Base-by-base conservation (phyloP, 2,113 vertebrate species). In the Clupea harengus region DNA sequence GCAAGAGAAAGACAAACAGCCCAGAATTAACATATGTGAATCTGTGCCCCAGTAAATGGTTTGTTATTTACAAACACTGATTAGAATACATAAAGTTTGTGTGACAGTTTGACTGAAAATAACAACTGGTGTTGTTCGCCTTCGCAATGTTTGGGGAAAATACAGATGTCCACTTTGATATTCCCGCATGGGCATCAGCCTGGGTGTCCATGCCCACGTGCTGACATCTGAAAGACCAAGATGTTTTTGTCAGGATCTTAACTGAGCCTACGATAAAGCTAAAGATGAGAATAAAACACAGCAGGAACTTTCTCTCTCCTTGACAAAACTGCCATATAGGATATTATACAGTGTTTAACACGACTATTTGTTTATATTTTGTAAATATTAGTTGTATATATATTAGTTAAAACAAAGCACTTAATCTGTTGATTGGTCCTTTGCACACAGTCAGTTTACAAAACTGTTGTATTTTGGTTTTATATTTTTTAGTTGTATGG, bases 31-130 rank as follows among this genome's bases (percentile, higher is more conserved):
- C 64, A 67, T 11, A 67, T 39, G 72, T 32, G 72, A 78, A 39
- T 75, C 28, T 75, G 67, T 9, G 25, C 67, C 67, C 67, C 28
- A 32, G n/a, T 72, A 28, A 28, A 39, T 75, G 67, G 9, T 75
- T 75, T 39, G 72, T 32, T 78, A 39, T 78, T 78, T 78, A 78
- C 72, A 32, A 78, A 78, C 72, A 78, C 72, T 78, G 32, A 32
- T 78, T 78, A 39, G 4, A 78, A 78, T 78, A 39, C 15, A 32
- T 44, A 18, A 39, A 17, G 72, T 32, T 39, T 39, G 28, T 15
- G 72, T 78, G 72, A 78, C 64, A 28, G 72, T 78, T 39, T 78
- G n/a, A 78, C 28, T 78, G 25, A 78, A 78, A 78, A 78, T 78
- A 78, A 11, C 13, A 39, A 78, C 13, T 17, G 20, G 22, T 64